Conservation (phyloP, 2,888 invertebrate species). For the Eupsilia transversa region DNA sequence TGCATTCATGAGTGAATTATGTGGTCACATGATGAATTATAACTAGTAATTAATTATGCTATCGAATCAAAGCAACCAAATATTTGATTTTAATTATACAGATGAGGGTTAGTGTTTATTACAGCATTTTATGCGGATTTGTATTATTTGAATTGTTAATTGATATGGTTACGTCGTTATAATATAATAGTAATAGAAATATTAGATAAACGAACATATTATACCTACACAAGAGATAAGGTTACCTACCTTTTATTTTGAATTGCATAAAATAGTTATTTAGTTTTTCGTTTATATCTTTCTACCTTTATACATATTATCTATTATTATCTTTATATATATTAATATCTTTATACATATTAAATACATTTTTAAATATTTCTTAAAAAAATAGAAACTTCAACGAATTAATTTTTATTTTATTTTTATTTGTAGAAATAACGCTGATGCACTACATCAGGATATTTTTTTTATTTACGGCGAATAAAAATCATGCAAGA, state of each 20-base stretch:
- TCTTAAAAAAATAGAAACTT: too few relatives aligned
- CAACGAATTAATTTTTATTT: too few relatives aligned
- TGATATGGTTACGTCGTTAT: background rate
- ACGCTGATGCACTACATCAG: background rate
- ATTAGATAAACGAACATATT: background rate
- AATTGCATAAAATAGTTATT: too few relatives aligned
- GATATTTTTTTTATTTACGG: background rate
- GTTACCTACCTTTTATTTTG: too few relatives aligned
- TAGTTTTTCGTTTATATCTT: too few relatives aligned
- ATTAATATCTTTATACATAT: too few relatives aligned
- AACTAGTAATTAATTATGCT: slow-evolving; percentile 34
- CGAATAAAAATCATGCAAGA: background rate
- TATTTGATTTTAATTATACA: slow-evolving; percentile 51
- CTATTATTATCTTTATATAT: too few relatives aligned
- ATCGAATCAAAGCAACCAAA: slow-evolving; percentile 44
- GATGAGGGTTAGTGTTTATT: slow-evolving; percentile 28
- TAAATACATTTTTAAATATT: too few relatives aligned
- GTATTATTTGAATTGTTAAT: slow-evolving; percentile 28
- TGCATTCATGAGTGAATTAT: slow-evolving; percentile 25
- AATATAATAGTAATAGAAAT: background rate
- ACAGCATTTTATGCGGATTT: slow-evolving; percentile 21
- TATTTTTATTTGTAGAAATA: too few relatives aligned
- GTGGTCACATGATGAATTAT: slow-evolving; percentile 45
- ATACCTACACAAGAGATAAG: too few relatives aligned
- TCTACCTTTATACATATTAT: too few relatives aligned